These are phyloP conservation scores for Phalera bucephala DNA, from an alignment of 2,888 invertebrate genomes.

Conservation along the genomic window DNA sequence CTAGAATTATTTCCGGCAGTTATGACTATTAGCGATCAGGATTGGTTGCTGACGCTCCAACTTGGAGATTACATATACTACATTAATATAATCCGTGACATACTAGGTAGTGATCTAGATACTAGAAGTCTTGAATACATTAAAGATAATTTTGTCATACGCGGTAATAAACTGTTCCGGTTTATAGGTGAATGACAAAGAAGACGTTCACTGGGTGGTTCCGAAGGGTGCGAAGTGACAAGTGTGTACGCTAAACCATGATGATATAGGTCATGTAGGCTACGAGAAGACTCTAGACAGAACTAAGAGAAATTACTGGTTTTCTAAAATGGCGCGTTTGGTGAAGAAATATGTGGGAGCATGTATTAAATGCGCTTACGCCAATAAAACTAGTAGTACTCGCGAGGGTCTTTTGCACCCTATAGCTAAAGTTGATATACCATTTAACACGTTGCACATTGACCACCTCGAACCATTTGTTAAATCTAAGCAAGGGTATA, in stretches of 20 bases:
- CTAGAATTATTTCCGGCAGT: neutral
- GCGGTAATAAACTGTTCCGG: neutral
- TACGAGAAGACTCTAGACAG: no score
- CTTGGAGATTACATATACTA: neutral
- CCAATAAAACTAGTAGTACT: conserved; percentile 32
- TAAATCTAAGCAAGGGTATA: no score
- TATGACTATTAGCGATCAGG: neutral
- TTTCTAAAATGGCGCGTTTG: conserved; percentile 2
- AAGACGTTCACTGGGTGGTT: conserved; percentile 6
- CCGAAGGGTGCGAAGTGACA: no score
- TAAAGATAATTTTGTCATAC: neutral
- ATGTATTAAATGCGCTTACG: conserved; percentile 48
- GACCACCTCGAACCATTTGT: no score
- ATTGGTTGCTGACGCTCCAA: conserved; percentile 3
- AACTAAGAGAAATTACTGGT: no score
- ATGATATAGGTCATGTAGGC: no score
- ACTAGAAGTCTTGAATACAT: neutral
- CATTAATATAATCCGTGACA: neutral
- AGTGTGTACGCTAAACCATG: conserved; percentile 3
- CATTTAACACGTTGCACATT: conserved; percentile 56
- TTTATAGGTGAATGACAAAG: neutral
- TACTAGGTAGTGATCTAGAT: neutral
- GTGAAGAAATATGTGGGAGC: conserved; percentile 4
- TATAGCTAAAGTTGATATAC: no score
- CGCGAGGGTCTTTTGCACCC: conserved; percentile 46